Base-by-base conservation (phyloP, 2,888 invertebrate species). In the Synergus gifuensis region DNA sequence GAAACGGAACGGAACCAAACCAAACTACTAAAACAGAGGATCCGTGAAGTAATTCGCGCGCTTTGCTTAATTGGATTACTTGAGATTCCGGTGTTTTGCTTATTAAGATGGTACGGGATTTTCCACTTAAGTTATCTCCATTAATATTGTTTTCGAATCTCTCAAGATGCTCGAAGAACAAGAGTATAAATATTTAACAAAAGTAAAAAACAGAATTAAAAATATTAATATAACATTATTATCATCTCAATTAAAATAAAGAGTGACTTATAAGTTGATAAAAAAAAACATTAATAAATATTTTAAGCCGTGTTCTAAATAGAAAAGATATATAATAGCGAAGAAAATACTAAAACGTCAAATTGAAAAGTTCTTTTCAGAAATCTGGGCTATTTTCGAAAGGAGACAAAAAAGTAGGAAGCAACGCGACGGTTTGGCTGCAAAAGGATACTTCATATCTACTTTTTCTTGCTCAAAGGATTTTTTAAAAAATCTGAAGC, bases 51-150 rank as follows among this genome's bases (percentile, higher is more conserved):
- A 85, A 87, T 87, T 87, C 87, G 78, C 84, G 87, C 79, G 86
- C 84, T 84, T 82, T 83, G 83, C 82, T 76, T 87, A 86, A 87
- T 86, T 86, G 87, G 87, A 87, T 87, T 87, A 87, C 83, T 78
- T 73, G 85, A 82, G 80, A 86, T 87, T 85, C 83, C 82, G 54
- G 78, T 85, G 83, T 85, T 87, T 87, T 86, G 86, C 84, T 86
- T 83, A 84, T 86, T 84, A 83, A 81, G 82, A 77, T 79, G 81
- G 78, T 81, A 79, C 79, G 69, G 8, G 11, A 76, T 76, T 76
- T 58, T 36, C 22, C 5, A 22, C 54, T 42, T 11, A 58, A 18
- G 22, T 49, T 28, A 16, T 54, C 9, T n/a, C 9, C n/a, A 49
- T 44, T 16, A 0, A 3, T 49, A 69, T 69, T 69, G 46, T 69